A percentile compares a stretch with the other conserved stretches of the same genome.
phyloP scores from a whole-genome alignment of 2,113 vertebrate genomes.

The Laterallus jamaicensis region DNA sequence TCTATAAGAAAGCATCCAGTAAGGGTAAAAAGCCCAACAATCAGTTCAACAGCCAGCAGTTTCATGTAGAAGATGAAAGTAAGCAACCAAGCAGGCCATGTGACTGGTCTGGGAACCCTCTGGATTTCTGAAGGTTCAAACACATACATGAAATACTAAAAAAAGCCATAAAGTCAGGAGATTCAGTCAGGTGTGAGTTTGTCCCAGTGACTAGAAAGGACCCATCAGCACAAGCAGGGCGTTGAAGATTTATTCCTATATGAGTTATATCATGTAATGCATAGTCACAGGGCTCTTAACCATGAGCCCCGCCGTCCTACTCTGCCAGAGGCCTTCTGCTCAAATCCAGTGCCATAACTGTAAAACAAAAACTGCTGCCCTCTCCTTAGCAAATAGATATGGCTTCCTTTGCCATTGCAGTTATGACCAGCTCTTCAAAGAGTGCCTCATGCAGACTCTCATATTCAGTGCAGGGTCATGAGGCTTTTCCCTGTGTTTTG shows the following conservation, averaged over 20 bases:
- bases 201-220: neutral
- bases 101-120: neutral
- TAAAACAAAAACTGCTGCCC: neutral
- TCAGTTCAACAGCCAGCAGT: neutral
- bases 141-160: neutral
- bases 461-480: conserved; percentile 6
- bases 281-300: neutral
- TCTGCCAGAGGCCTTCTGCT: neutral
- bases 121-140: neutral
- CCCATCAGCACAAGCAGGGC: neutral
- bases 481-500: conserved; percentile 9
- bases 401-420: neutral
- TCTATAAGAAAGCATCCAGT: neutral
- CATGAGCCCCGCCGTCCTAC: neutral
- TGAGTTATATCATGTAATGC: neutral
- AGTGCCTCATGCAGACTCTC: neutral
- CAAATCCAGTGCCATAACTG: neutral
- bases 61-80: neutral
- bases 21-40: neutral
- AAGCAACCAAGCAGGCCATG: neutral
- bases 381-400: neutral
- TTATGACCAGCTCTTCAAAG: conserved; percentile 38
- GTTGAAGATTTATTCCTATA: neutral
- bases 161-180: neutral
- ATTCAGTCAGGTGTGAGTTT: neutral